A percentile compares a stretch with the other conserved stretches of the same genome.
Conservation (phyloP, 2,113 vertebrate species). For the Peromyscus californicus region DNA sequence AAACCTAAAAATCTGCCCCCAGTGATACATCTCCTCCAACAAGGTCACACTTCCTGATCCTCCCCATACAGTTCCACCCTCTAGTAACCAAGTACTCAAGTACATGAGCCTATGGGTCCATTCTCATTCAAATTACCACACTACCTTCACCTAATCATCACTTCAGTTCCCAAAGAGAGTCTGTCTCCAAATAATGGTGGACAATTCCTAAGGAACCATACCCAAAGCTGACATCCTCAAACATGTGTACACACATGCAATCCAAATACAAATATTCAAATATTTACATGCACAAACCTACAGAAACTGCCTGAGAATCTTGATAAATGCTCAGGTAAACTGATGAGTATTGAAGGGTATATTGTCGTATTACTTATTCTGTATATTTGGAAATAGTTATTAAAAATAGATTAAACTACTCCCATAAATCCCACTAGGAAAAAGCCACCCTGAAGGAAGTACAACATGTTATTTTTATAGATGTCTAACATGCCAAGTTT, state of each 20-base stretch:
- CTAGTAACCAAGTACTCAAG: neutral
- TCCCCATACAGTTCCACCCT: neutral
- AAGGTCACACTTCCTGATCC: neutral
- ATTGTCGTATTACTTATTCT: neutral
- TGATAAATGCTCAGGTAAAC: neutral
- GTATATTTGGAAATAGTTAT: neutral
- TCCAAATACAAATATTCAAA: neutral
- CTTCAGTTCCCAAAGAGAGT: neutral
- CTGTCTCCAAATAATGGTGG: neutral
- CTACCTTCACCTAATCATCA: neutral
- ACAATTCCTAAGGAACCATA: neutral
- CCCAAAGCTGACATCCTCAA: neutral
- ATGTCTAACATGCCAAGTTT: neutral
- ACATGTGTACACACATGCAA: neutral
- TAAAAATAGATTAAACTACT: neutral
- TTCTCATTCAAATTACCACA: neutral
- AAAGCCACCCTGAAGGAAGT: neutral
- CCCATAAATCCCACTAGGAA: neutral
- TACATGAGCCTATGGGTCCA: neutral
- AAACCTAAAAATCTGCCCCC: neutral
- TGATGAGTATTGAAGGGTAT: neutral
- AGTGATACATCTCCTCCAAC: neutral
- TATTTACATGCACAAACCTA: neutral
- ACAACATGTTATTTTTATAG: neutral
- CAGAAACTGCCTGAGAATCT: neutral